Evolutionary conservation across 2,888 invertebrate genomes (phyloP), one percentile per base, ranked within the genome.

Genomic region (Lithophane leautieri): DNA sequence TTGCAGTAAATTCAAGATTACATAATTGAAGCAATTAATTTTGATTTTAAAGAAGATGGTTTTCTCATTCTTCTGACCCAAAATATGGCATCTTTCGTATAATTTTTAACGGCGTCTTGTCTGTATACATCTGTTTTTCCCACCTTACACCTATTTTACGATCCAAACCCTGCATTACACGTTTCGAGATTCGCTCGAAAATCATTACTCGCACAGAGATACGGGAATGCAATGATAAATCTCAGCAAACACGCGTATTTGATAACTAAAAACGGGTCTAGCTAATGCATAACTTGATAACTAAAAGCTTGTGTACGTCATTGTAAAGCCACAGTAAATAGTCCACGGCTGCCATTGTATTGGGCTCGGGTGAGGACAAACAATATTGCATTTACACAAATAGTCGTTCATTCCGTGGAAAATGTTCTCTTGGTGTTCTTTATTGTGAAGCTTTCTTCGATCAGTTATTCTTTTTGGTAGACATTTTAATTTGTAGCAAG

Each of bases 231-330:
- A 90, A 85, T 90, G 92, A 93, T 94, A 94, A 92, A 93, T 93
- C 89, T 89, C 83, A 76, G 82, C 80, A 87, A 88, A 88, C 76
- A 86, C 84, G 87, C 88, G 91, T 87, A 90, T 89, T 85, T 85
- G 89, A 92, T 92, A 90, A 91, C 90, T 90, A 88, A 84, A 89
- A 90, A 88, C 82, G 81, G 76, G 81, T 74, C 79, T 87, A 83
- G 86, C 91, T 92, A 94, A 94, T 94, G 92, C 90, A 92, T 86
- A 90, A 90, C 81, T 89, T 91, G 94, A 94, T 94, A 94, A 92
- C 94, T 94, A 94, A 94, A 94, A 94, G 94, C 93, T 90, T 92
- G 90, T 81, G 76, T 90, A 90, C 91, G 90, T 92, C 91, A 91
- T 78, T 81, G 74, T 77, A 71, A 52, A 56, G 56, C 62, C 60